A percentile compares a stretch with the other conserved stretches of the same genome.
Evolutionary conservation across 2,113 vertebrate genomes (phyloP).

Genomic region (Muscicapa adusta): DNA sequence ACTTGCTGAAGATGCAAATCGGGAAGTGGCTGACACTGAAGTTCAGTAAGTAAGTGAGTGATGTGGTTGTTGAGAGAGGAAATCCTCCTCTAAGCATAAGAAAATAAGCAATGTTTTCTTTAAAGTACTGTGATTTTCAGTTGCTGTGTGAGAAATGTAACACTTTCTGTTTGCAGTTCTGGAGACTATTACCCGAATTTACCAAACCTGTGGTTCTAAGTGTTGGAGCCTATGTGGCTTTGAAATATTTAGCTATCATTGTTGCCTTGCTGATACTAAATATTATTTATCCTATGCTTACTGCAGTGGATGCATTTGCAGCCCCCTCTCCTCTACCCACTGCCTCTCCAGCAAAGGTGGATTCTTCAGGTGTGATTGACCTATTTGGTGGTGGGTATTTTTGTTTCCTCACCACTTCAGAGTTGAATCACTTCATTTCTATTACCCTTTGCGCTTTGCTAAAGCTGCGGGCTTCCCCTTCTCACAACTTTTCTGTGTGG

Average conservation of each 20-base stretch:
- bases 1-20: not conserved
- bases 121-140: not conserved
- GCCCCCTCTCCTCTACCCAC: slow-evolving; percentile 82
- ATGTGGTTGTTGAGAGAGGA: not conserved
- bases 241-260: slow-evolving; percentile 54
- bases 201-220: not conserved
- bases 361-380: slow-evolving; percentile 90
- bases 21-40: not conserved
- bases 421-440: slow-evolving; percentile 39
- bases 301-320: slow-evolving; percentile 88
- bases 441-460: slow-evolving; percentile 25
- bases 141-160: slow-evolving; percentile 51
- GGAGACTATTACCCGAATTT: not conserved
- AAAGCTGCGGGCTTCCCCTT: not conserved
- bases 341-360: slow-evolving; percentile 86
- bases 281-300: slow-evolving; percentile 72
- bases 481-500: not conserved
- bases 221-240: not conserved
- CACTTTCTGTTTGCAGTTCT: slow-evolving; percentile 37
- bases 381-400: slow-evolving; percentile 92
- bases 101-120: not conserved
- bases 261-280: slow-evolving; percentile 50
- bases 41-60: not conserved
- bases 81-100: not conserved
- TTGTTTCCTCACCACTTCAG: slow-evolving; percentile 53